Percentiles rank a stretch among this genome's conserved stretches.
These are phyloP conservation scores for Uria aalge DNA, from an alignment of 2,113 vertebrate species.

Conservation along the genomic window DNA sequence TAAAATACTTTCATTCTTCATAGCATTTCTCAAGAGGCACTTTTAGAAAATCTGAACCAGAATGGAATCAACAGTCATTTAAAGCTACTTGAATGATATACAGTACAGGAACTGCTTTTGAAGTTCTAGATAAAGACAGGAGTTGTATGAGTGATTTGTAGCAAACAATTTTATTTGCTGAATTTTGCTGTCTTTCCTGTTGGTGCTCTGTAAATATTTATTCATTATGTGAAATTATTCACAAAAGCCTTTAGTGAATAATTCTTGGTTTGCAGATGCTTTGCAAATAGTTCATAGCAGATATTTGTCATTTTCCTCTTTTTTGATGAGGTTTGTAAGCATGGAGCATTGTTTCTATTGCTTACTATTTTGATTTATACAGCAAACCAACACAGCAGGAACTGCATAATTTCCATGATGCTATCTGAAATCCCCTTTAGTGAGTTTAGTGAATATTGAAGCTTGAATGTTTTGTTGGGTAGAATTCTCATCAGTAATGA, in stretches of 20 bases:
- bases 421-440: background rate
- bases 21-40: background rate
- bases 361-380: background rate
- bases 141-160: background rate
- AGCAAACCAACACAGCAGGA: background rate
- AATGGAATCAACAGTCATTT: background rate
- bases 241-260: conserved; percentile 8
- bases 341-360: background rate
- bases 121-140: background rate
- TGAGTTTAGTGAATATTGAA: background rate
- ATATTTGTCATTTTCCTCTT: background rate
- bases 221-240: conserved; percentile 11
- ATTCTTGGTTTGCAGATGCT: background rate
- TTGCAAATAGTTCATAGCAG: background rate
- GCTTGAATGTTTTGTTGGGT: background rate
- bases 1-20: background rate
- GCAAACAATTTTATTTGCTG: conserved; percentile 15
- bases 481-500: conserved; percentile 4
- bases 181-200: background rate
- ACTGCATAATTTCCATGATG: background rate
- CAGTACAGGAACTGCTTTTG: background rate
- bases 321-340: background rate
- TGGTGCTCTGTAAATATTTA: conserved; percentile 10
- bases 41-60: background rate
- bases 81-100: background rate